phyloP scores from a whole-genome alignment of 2,797 vertebrate genomes.

The Coregonus ussuriensis region DNA sequence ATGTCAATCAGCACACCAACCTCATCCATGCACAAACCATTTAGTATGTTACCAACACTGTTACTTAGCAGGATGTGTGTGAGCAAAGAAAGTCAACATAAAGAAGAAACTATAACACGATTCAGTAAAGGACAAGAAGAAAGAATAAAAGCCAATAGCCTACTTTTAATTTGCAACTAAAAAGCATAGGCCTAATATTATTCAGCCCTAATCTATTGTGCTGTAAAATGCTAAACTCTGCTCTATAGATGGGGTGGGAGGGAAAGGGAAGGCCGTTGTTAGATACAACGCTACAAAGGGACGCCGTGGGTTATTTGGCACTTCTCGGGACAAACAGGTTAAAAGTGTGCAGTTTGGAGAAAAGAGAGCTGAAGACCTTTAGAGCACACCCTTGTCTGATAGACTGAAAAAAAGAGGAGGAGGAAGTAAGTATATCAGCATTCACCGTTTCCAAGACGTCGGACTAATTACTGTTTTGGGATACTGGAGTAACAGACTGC shows the following conservation, averaged over 20 bases:
- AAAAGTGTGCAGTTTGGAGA: slow-evolving; percentile 69
- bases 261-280: neutral
- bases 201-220: neutral
- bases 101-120: slow-evolving; percentile 4
- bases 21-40: neutral
- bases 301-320: slow-evolving; percentile 53
- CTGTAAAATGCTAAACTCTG: too few species aligned
- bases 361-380: slow-evolving; percentile 73
- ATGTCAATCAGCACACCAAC: neutral
- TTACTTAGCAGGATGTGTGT: too few species aligned
- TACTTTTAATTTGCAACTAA: slow-evolving; percentile 2
- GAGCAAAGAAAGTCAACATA: too few species aligned
- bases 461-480: neutral
- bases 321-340: slow-evolving; percentile 73
- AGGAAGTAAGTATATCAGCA: slow-evolving; percentile 28
- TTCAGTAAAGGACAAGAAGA: slow-evolving; percentile 7
- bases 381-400: slow-evolving; percentile 74
- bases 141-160: neutral
- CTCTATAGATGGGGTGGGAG: neutral
- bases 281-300: neutral
- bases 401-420: slow-evolving; percentile 69
- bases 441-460: slow-evolving; percentile 13
- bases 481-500: neutral
- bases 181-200: neutral
- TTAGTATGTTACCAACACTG: too few species aligned